Conservation (phyloP, 2,797 vertebrate species). For the Clarias platycephalus region DNA sequence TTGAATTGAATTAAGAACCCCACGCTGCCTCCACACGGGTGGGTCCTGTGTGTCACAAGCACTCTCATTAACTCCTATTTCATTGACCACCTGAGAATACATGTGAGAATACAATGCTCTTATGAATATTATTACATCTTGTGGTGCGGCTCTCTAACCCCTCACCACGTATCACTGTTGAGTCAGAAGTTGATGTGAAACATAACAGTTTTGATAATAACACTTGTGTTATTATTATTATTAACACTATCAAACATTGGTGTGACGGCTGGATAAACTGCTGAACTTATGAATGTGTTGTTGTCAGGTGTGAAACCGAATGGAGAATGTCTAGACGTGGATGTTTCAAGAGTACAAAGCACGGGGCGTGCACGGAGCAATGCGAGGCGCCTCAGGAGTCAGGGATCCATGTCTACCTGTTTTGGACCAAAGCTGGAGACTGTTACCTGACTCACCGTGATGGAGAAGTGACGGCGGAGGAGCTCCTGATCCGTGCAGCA, state of each 20-base stretch:
- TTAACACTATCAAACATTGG: too few species aligned
- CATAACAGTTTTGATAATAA: neutral
- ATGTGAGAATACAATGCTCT: too few species aligned
- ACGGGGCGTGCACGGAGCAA: slow-evolving; percentile 30
- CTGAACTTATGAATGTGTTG: neutral
- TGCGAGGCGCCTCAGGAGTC: slow-evolving; percentile 56
- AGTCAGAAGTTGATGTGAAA: too few species aligned
- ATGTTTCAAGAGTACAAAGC: slow-evolving; percentile 56
- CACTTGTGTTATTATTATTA: neutral
- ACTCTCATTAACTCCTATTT: too few species aligned
- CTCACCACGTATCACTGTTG: too few species aligned
- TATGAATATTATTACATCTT: too few species aligned
- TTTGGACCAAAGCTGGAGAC: slow-evolving; percentile 78
- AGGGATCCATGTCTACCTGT: slow-evolving; percentile 78
- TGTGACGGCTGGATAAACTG: neutral
- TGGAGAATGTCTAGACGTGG: slow-evolving; percentile 70
- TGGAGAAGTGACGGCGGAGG: slow-evolving; percentile 77
- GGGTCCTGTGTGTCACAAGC: too few species aligned
- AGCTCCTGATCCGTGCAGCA: slow-evolving; percentile 81
- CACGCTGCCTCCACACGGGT: too few species aligned
- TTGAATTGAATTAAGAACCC: too few species aligned
- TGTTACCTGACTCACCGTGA: slow-evolving; percentile 70
- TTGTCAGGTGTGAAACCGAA: slow-evolving; percentile 66
- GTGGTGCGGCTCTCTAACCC: too few species aligned
- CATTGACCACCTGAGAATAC: too few species aligned